phyloP scores from a whole-genome alignment of 1,140 invertebrate species.

The Aphis craccivora region DNA sequence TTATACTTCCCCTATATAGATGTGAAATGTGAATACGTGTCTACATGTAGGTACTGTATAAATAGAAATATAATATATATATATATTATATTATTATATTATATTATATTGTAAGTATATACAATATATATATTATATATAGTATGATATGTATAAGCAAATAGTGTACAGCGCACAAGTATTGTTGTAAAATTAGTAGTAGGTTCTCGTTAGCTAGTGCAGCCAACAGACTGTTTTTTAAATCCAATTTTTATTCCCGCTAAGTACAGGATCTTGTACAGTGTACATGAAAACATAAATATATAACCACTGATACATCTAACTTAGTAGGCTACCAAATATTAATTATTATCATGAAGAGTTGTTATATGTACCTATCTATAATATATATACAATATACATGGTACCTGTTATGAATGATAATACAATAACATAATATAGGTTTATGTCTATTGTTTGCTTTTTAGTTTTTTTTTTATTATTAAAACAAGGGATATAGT shows the following conservation, averaged over 20 bases:
- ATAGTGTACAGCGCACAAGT: neutral
- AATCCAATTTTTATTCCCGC: neutral
- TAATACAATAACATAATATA: neutral
- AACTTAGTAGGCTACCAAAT: neutral
- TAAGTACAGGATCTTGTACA: no score
- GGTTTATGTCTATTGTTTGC: neutral
- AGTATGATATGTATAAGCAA: neutral
- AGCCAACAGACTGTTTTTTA: neutral
- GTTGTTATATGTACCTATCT: neutral
- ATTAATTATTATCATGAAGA: neutral
- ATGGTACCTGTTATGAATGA: neutral
- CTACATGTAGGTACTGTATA: neutral
- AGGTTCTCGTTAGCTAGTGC: neutral
- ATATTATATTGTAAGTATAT: no score
- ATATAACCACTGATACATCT: neutral
- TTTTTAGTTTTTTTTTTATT: neutral
- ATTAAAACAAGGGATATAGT: neutral
- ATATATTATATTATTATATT: no score
- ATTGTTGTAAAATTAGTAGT: neutral
- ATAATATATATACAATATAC: no score
- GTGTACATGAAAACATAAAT: neutral
- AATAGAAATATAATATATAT: neutral
- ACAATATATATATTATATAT: no score
- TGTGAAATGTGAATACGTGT: neutral
- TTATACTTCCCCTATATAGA: neutral